These are phyloP conservation scores for Ceuthmochares aereus DNA, from an alignment of 2,113 vertebrate species.

Conservation along the genomic window DNA sequence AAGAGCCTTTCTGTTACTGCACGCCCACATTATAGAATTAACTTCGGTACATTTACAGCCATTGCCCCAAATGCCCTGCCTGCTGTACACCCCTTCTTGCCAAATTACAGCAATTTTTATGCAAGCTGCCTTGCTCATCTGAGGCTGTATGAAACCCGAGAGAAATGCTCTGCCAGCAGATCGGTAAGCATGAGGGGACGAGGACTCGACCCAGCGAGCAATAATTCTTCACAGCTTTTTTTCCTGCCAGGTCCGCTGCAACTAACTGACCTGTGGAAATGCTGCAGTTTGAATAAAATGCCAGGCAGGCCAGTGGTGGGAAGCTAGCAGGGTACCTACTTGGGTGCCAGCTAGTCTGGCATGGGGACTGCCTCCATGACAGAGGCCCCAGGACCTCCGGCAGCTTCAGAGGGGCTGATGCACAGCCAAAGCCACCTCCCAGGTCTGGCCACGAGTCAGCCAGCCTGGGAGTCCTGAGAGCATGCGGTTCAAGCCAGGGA, in stretches of 20 bases:
- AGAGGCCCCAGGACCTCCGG: neutral
- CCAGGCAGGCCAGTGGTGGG: neutral
- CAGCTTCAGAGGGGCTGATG: neutral
- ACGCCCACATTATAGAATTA: neutral
- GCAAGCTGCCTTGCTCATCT: neutral
- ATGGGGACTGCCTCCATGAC: accelerated
- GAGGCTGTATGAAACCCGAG: accelerated
- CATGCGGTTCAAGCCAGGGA: neutral
- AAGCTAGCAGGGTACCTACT: neutral
- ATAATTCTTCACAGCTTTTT: neutral
- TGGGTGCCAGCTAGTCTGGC: neutral
- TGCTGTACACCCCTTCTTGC: neutral
- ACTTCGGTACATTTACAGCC: neutral
- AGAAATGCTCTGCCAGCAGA: neutral
- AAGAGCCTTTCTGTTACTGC: accelerated
- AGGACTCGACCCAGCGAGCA: neutral
- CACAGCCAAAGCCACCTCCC: slow-evolving; percentile 9
- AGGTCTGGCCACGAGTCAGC: neutral
- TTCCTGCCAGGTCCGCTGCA: accelerated
- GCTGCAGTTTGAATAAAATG: accelerated
- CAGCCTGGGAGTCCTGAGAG: slow-evolving; percentile 8
- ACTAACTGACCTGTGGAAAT: neutral
- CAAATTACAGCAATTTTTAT: accelerated
- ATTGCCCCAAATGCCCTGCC: neutral
- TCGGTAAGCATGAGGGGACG: accelerated